Evolutionary conservation across 2,797 vertebrate species (phyloP).

Genomic region (Florisuga fusca): DNA sequence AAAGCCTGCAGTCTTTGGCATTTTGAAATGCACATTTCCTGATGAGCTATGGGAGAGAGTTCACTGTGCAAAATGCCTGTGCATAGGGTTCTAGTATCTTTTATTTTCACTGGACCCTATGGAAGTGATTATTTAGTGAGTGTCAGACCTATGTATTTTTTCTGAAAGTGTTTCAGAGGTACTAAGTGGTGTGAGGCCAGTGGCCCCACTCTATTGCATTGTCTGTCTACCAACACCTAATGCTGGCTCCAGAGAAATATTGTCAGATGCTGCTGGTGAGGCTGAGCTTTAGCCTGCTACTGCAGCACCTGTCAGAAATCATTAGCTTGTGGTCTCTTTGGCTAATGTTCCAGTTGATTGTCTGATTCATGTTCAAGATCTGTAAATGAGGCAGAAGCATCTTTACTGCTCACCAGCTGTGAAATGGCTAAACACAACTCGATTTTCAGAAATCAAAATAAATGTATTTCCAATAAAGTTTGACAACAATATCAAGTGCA

Average conservation of each 20-base stretch:
- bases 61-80: neutral
- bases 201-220: conserved; percentile 62
- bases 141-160: neutral
- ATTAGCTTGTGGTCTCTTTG: conserved; percentile 87
- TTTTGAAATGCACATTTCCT: neutral
- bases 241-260: conserved; percentile 72
- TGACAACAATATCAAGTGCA: conserved; percentile 69
- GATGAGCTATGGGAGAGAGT: neutral
- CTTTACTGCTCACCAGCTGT: conserved; percentile 84
- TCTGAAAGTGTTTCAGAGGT: neutral
- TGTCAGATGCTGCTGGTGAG: conserved; percentile 75
- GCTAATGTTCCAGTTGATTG: conserved; percentile 93
- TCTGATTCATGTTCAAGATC: conserved; percentile 87
- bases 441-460: conserved; percentile 84
- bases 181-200: neutral
- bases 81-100: neutral
- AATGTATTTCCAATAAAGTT: conserved; percentile 76
- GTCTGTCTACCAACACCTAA: conserved; percentile 50
- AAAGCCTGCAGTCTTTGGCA: neutral
- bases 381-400: conserved; percentile 86
- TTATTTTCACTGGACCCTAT: neutral
- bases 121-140: neutral
- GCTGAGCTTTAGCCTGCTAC: conserved; percentile 82
- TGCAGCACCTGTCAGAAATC: conserved; percentile 88
- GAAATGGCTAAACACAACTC: conserved; percentile 79